A percentile compares a stretch with the other conserved stretches of the same genome.
phyloP scores from a whole-genome alignment of 2,113 vertebrate species.

The Stegostoma tigrinum region DNA sequence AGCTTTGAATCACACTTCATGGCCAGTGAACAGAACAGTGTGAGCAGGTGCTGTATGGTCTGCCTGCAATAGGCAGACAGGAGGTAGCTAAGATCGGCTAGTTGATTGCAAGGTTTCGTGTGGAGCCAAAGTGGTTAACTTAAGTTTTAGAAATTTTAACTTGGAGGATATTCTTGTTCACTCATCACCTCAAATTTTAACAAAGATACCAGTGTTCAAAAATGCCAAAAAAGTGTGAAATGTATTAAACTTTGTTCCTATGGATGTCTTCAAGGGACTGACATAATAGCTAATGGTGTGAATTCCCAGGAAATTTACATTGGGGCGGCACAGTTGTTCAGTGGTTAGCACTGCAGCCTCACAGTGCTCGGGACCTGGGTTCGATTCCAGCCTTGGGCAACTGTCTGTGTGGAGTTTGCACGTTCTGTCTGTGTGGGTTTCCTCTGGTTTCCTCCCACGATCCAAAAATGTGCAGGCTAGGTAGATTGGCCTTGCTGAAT shows the following conservation, averaged over 20 bases:
- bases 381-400: too few relatives aligned
- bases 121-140: neutral
- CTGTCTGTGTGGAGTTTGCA: too few relatives aligned
- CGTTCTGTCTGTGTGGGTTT: too few relatives aligned
- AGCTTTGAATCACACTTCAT: neutral
- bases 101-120: neutral
- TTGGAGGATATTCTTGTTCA: neutral
- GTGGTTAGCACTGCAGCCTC: too few relatives aligned
- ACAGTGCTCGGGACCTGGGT: too few relatives aligned
- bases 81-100: neutral
- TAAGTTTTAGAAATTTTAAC: neutral
- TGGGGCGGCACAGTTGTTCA: too few relatives aligned
- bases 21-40: neutral
- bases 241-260: neutral
- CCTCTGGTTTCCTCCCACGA: too few relatives aligned
- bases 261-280: neutral
- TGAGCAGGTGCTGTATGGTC: neutral
- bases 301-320: neutral
- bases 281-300: neutral
- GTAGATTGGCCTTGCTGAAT: too few relatives aligned
- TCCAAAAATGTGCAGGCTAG: too few relatives aligned
- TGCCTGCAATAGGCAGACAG: neutral
- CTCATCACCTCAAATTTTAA: neutral
- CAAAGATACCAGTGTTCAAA: neutral
- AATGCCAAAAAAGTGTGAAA: neutral